A percentile compares a stretch with the other conserved stretches of the same genome.
Evolutionary conservation across 2,888 invertebrate species (phyloP).

Genomic region (Carabus problematicus): DNA sequence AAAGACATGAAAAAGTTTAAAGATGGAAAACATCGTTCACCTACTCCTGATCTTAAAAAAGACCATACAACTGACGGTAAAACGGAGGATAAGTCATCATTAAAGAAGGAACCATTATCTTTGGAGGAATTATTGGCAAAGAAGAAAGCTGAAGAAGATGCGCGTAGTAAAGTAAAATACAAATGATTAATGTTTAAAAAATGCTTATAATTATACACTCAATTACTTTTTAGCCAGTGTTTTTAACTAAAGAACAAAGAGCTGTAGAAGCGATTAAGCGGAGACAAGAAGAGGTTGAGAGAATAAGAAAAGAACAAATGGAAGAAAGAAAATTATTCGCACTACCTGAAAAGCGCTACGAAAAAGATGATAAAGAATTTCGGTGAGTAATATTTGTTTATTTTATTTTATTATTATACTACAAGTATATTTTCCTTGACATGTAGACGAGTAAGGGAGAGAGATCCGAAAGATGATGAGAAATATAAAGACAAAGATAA

Average conservation of each 20-base stretch:
- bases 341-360: slow-evolving; percentile 49
- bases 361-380: slow-evolving; percentile 53
- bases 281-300: slow-evolving; percentile 88
- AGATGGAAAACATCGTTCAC: slow-evolving; percentile 59
- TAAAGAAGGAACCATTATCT: slow-evolving; percentile 86
- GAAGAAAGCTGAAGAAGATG: slow-evolving; percentile 95
- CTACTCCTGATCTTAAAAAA: slow-evolving; percentile 47
- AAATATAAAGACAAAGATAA: slow-evolving; percentile 79
- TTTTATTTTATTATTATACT: background rate
- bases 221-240: slow-evolving; percentile 75
- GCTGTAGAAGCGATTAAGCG: slow-evolving; percentile 87
- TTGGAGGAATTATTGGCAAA: slow-evolving; percentile 94
- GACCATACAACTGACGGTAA: slow-evolving; percentile 48
- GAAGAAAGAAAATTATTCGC: slow-evolving; percentile 63
- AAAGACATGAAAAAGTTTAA: slow-evolving; percentile 54
- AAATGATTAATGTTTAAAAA: background rate
- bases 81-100: slow-evolving; percentile 48
- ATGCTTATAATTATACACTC: slow-evolving; percentile 17
- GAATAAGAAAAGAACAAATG: slow-evolving; percentile 74
- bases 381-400: slow-evolving; percentile 32
- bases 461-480: slow-evolving; percentile 60
- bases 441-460: slow-evolving; percentile 59
- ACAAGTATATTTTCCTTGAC: slow-evolving; percentile 11
- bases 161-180: slow-evolving; percentile 78
- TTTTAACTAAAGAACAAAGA: slow-evolving; percentile 95